Conservation (phyloP, 2,888 invertebrate species). For the Arge pagana region DNA sequence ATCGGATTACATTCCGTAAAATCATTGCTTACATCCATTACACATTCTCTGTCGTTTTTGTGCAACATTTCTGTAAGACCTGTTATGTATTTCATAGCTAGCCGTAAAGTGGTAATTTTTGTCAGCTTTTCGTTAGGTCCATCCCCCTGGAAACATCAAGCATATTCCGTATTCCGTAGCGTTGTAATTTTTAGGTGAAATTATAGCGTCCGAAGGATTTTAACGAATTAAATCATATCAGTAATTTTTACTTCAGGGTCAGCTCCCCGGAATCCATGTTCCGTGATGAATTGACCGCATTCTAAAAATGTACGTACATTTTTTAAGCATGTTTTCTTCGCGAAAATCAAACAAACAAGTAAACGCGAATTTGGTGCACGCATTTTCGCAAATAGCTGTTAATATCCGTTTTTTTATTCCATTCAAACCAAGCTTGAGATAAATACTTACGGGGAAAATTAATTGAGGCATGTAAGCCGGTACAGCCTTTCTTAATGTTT, state of each 20-base stretch:
- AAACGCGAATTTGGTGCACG: too few species aligned
- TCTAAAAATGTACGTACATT: too few species aligned
- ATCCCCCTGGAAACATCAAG: conserved; percentile 20
- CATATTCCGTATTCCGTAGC: background rate
- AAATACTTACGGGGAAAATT: conserved; percentile 25
- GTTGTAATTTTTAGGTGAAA: background rate
- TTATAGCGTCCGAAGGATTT: background rate
- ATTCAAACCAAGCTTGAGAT: background rate
- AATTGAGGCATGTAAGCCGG: conserved; percentile 57
- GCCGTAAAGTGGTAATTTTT: conserved; percentile 83
- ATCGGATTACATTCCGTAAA: conserved; percentile 14
- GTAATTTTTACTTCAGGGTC: conserved; percentile 3
- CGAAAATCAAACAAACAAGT: too few species aligned
- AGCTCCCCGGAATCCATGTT: conserved; percentile 16
- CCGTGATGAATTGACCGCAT: background rate
- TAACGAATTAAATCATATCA: background rate
- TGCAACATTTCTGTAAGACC: conserved; percentile 39
- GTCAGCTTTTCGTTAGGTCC: conserved; percentile 79
- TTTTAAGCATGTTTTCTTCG: too few species aligned
- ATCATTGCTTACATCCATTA: conserved; percentile 16
- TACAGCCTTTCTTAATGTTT: conserved; percentile 76
- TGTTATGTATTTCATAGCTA: conserved; percentile 87
- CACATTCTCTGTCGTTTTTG: conserved; percentile 11
- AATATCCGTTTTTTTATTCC: background rate
- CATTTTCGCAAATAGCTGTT: too few species aligned